Evolutionary conservation across 2,797 vertebrate genomes (phyloP), one percentile per base, ranked within the genome.

Genomic region (Spea hammondii): DNA sequence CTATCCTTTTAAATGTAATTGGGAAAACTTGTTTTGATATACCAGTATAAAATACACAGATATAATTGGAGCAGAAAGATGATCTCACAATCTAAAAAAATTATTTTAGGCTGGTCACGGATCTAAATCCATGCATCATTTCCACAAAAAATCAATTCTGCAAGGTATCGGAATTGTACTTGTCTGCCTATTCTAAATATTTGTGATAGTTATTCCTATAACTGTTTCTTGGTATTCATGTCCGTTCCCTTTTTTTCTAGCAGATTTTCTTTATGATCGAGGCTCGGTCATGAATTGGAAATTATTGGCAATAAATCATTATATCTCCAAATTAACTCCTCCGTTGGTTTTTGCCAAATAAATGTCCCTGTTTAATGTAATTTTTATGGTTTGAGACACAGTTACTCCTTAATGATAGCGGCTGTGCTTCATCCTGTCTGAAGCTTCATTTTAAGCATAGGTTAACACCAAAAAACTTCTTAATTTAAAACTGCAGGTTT

Each of bases 241-340:
- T 59, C n/a, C 32, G 32, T 32, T 32, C 59, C 59, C 6, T 53
- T 6, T 53, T 9, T 62, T 32, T 17, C 59, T 17, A 62, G 14
- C n/a, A 11, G 8, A 62, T 32, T 17, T 62, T 8, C 32, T 17
- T 62, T 12, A 62, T 32, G 6, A 62, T 17, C 12, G 32, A 62
- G 59, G 6, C 12, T 17, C 12, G 8, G 59, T 62, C 59, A 32
- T 62, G n/a, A 17, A 17, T 62, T 62, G n/a, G 4, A 62, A 72
- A 46, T 60, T 72, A 57, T 54, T 17, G 4, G 5, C 17, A 8
- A 49, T 72, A 72, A 72, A 72, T 62, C 70, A 60, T 45, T 11
- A 46, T 62, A 60, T 72, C 70, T 72, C 55, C 70, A 72, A 72
- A 62, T 62, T 70, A 70, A 70, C 13, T 14, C 57, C 57, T 72